Evolutionary conservation across 2,888 invertebrate species (phyloP).

Genomic region (Epinotia brunnichana): DNA sequence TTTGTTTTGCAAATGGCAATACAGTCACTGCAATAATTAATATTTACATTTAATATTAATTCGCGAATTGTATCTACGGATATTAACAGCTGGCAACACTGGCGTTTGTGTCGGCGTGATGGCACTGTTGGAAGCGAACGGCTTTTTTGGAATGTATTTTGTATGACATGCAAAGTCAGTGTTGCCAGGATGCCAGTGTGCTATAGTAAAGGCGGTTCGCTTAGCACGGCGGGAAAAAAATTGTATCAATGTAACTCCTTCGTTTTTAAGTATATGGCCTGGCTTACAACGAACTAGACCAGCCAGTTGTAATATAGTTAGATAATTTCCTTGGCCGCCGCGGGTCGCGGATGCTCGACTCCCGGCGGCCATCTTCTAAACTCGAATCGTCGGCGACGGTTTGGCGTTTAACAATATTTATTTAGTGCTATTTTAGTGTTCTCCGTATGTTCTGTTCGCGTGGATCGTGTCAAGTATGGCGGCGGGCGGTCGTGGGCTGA

Average conservation of each 20-base stretch:
- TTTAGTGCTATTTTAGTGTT: slow-evolving; percentile 64
- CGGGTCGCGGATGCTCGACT: slow-evolving; percentile 48
- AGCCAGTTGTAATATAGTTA: slow-evolving; percentile 60
- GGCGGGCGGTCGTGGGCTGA: slow-evolving; percentile 16
- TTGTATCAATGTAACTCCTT: slow-evolving; percentile 47
- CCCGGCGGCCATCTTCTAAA: slow-evolving; percentile 50
- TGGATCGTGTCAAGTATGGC: slow-evolving; percentile 30
- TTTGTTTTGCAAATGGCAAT: slow-evolving; percentile 46
- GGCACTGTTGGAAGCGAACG: slow-evolving; percentile 26
- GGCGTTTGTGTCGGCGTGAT: slow-evolving; percentile 1
- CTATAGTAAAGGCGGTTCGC: slow-evolving; percentile 50
- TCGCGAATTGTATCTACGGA: slow-evolving; percentile 37
- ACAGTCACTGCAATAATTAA: slow-evolving; percentile 46
- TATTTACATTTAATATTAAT: slow-evolving; percentile 44
- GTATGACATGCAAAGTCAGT: slow-evolving; percentile 17
- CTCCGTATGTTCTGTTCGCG: slow-evolving; percentile 49
- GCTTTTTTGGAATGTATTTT: slow-evolving; percentile 24
- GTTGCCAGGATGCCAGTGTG: slow-evolving; percentile 39
- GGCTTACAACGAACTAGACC: slow-evolving; percentile 46
- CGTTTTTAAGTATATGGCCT: slow-evolving; percentile 53
- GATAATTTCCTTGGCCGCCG: slow-evolving; percentile 54
- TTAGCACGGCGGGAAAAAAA: slow-evolving; percentile 65
- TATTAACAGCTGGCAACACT: slow-evolving; percentile 38
- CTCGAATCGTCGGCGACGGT: slow-evolving; percentile 48
- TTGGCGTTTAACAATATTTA: slow-evolving; percentile 60